phyloP scores from a whole-genome alignment of 2,888 invertebrate species.

The Plebejus argus region DNA sequence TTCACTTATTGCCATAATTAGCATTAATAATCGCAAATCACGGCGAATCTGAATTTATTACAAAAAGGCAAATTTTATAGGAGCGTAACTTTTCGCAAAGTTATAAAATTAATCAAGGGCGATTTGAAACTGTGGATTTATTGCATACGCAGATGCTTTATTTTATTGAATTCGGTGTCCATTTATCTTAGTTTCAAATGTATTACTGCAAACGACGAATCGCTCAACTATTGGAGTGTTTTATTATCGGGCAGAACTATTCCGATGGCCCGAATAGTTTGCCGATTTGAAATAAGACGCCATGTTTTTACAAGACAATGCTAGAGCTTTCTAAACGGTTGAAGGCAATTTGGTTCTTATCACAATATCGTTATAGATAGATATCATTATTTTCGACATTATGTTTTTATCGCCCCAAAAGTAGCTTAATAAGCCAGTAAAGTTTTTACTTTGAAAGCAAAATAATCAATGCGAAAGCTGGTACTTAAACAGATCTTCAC shows the following conservation, averaged over 20 bases:
- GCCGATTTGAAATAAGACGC: slow-evolving; percentile 43
- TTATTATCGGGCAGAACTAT: slow-evolving; percentile 50
- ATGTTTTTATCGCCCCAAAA: too few species aligned
- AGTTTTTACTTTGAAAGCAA: too few species aligned
- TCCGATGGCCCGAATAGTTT: slow-evolving; percentile 51
- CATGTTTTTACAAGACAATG: slow-evolving; percentile 13
- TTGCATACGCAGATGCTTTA: slow-evolving; percentile 45
- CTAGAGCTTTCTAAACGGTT: background rate
- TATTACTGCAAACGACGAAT: slow-evolving; percentile 55
- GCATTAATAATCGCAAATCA: background rate
- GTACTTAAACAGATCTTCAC: background rate
- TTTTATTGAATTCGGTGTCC: slow-evolving; percentile 57
- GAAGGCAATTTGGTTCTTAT: background rate
- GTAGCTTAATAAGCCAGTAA: too few species aligned
- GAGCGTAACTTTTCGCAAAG: slow-evolving; percentile 20
- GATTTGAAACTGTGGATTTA: slow-evolving; percentile 41
- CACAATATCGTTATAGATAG: too few species aligned
- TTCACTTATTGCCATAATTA: background rate
- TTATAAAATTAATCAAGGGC: slow-evolving; percentile 42
- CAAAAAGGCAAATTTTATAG: slow-evolving; percentile 14
- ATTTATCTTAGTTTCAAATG: slow-evolving; percentile 56
- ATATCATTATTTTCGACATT: too few species aligned
- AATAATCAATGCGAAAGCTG: background rate
- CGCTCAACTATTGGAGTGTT: slow-evolving; percentile 63
- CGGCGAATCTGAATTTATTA: background rate